Conservation (phyloP, 2,797 vertebrate genomes). For the Amniataba percoides region DNA sequence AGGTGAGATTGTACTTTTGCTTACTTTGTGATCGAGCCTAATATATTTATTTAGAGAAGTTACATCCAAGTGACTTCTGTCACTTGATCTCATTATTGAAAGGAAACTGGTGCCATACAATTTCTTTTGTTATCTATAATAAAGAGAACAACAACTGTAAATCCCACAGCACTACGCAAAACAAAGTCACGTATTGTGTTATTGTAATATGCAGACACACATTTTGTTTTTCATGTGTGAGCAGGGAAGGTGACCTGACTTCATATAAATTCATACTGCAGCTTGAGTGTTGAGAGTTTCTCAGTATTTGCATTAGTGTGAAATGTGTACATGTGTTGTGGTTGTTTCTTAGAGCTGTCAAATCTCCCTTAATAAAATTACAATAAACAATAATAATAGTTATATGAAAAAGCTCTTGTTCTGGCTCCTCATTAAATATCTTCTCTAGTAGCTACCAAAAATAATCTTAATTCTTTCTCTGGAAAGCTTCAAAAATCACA, state of each 20-base stretch:
- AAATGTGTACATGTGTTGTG: no score
- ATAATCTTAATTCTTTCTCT: background rate
- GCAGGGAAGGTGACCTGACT: background rate
- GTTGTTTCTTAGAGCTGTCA: background rate
- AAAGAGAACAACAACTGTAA: background rate
- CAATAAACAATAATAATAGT: no score
- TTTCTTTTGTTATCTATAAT: background rate
- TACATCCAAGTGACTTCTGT: background rate
- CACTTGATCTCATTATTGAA: background rate
- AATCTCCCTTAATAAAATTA: background rate
- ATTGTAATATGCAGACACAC: background rate
- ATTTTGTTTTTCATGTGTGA: background rate
- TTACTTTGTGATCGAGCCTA: no score
- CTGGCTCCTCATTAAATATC: background rate
- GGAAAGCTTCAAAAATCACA: background rate
- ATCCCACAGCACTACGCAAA: background rate
- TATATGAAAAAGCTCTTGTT: background rate
- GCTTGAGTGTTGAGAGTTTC: background rate
- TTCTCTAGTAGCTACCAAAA: background rate
- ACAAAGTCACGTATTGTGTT: no score
- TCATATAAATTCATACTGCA: background rate
- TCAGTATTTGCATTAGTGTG: no score
- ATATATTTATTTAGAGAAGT: background rate
- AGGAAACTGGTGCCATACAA: background rate
- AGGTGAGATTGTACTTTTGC: background rate